Evolutionary conservation across 37 sponge, comb jelly and placozoan species (phyloP), one percentile per base, ranked within the genome.

Genomic region (Chondrilla cf. caribensis): DNA sequence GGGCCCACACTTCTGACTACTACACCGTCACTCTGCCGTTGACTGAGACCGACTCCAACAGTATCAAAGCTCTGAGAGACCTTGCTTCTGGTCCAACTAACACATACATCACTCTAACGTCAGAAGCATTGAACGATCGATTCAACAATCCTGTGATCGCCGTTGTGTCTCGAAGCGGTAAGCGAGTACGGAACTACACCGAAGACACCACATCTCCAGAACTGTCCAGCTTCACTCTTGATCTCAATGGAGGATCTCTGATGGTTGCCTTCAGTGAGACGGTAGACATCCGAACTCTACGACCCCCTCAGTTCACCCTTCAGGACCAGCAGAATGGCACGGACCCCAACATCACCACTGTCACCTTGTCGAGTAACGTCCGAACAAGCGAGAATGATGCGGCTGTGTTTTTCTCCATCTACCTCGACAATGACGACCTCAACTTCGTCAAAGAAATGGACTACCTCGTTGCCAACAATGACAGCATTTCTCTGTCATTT

Each of bases 401-500:
- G 6, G 76, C 76, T 73, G 76, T 73, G 38, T 54, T 43, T 17
- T 92, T 92, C 79, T 82, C 78, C 4, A 85, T 88, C 79, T 84
- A 36, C 64, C 79, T 92, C 22, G 82, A 83, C 78, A 88, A 76
- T 73, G 32, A 65, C 62, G 92, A 94, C 80, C 57, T 94, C 66
- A 94, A 94, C 79, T 88, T 86, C 35, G 77, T 94, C 79, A 94
- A 94, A 72, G 86, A 91, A 60, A 54, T 84, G 38, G 81, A 86
- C 22, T 39, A 44, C 19, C 83, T 88, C 58, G 93, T 73, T 1
- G 40, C 18, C 76, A 73, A 73, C 44, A 73, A 37, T 73, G 76
- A 38, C 42, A 73, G 41, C 41, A 73, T 73, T 39, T 73, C 76
- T 39, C 44, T 73, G 2, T 88, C 93, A 18, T 92, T 54, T 82